phyloP scores from a whole-genome alignment of 2,888 invertebrate species.

The Scelioninae gen. 2 region DNA sequence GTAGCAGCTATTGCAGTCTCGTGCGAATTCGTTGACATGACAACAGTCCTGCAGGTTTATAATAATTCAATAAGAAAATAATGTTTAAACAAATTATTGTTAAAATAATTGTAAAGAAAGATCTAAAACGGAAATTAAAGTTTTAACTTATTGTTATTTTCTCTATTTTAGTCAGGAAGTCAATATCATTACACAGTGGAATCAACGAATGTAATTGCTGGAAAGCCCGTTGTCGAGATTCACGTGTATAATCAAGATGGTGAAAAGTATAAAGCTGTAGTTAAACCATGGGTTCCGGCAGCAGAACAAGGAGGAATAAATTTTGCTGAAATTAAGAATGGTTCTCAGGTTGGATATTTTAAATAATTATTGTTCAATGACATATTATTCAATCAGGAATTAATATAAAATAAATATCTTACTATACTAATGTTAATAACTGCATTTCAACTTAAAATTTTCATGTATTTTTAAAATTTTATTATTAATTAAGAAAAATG shows the following conservation, averaged over 20 bases:
- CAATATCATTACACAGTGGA: constrained; percentile 4
- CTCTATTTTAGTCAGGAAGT: constrained; percentile 1
- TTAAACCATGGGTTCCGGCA: constrained; percentile 64
- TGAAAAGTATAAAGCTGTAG: constrained; percentile 35
- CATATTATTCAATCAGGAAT: too few relatives aligned
- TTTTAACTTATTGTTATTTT: too few relatives aligned
- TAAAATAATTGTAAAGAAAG: too few relatives aligned
- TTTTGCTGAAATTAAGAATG: constrained; percentile 63
- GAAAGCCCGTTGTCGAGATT: constrained; percentile 12
- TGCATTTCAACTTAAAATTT: too few relatives aligned
- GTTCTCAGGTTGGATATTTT: constrained; percentile 62
- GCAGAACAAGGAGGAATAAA: constrained; percentile 65
- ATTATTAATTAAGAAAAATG: too few relatives aligned
- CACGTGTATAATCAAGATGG: constrained; percentile 2
- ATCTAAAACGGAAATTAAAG: too few relatives aligned
- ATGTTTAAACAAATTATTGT: neutral
- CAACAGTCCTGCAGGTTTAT: neutral
- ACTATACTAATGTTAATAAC: too few relatives aligned
- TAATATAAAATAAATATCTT: too few relatives aligned
- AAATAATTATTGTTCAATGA: neutral
- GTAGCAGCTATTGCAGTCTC: constrained; percentile 62
- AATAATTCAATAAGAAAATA: neutral
- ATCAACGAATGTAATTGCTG: neutral
- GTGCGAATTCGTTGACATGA: constrained; percentile 53
- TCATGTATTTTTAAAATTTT: too few relatives aligned